Percentiles rank a stretch among this genome's conserved stretches.
Conservation (phyloP, 2,888 invertebrate species). For the Andrena minutula region DNA sequence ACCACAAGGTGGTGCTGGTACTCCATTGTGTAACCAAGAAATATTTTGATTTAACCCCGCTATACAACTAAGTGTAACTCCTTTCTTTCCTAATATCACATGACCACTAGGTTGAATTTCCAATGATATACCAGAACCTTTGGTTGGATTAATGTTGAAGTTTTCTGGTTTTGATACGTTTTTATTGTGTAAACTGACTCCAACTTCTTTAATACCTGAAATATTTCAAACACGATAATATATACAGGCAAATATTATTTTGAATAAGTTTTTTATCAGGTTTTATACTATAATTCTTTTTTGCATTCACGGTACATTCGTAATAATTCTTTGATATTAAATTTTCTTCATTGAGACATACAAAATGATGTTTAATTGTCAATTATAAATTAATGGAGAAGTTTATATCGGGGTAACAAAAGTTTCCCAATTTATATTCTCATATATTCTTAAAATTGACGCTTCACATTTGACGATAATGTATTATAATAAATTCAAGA, state of each 20-base stretch:
- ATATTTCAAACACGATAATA: neutral
- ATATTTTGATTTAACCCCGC: conserved; percentile 76
- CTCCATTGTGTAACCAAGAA: conserved; percentile 81
- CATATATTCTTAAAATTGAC: neutral
- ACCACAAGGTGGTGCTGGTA: conserved; percentile 80
- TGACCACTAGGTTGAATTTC: conserved; percentile 80
- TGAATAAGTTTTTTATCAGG: no score
- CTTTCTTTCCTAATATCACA: conserved; percentile 80
- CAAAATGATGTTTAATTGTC: neutral
- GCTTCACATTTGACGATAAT: no score
- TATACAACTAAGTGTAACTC: conserved; percentile 79
- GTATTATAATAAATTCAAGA: no score
- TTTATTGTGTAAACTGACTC: conserved; percentile 75
- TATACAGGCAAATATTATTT: no score
- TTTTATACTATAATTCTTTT: no score
- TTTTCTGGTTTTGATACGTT: conserved; percentile 77
- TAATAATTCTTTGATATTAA: no score
- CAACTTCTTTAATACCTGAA: conserved; percentile 79
- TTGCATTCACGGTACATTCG: no score
- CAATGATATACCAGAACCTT: conserved; percentile 74
- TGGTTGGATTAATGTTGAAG: conserved; percentile 70
- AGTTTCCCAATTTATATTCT: neutral
- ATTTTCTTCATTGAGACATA: no score
- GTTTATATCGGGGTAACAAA: neutral
- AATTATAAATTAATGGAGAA: neutral